phyloP scores from a whole-genome alignment of 2,888 invertebrate genomes.

The Salticus scenicus region DNA sequence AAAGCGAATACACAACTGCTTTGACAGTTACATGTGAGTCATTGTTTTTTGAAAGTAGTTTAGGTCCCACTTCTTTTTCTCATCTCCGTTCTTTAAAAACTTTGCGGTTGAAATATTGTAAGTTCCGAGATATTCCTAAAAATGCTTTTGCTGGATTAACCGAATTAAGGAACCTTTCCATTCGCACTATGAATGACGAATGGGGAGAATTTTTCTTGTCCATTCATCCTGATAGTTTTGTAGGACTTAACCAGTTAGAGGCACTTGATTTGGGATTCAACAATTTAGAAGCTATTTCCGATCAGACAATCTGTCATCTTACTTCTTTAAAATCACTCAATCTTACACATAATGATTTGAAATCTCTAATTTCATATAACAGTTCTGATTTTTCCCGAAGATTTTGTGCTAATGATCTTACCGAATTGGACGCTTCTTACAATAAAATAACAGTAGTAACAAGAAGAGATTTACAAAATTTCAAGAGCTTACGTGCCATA shows the following conservation, averaged over 20 bases:
- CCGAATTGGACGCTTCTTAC: constrained; percentile 82
- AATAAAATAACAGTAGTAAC: constrained; percentile 85
- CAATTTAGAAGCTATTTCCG: constrained; percentile 78
- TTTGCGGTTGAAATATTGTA: constrained; percentile 85
- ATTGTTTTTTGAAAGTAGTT: constrained; percentile 68
- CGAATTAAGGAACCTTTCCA: constrained; percentile 81
- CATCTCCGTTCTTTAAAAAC: constrained; percentile 84
- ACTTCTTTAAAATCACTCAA: constrained; percentile 80
- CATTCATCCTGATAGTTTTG: constrained; percentile 72
- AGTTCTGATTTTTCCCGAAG: constrained; percentile 74
- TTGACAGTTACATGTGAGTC: constrained; percentile 82
- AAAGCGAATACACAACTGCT: constrained; percentile 87
- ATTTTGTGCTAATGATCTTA: constrained; percentile 73
- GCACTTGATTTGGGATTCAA: constrained; percentile 72
- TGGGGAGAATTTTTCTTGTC: constrained; percentile 81
- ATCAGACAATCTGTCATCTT: constrained; percentile 80
- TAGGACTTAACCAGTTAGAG: constrained; percentile 71
- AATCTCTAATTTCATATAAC: constrained; percentile 83
- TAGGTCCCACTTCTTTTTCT: constrained; percentile 71
- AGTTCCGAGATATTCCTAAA: constrained; percentile 75
- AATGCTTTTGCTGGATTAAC: constrained; percentile 81
- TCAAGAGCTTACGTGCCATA: constrained; percentile 82
- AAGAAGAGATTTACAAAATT: constrained; percentile 83
- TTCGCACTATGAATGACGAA: constrained; percentile 86
- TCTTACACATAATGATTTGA: constrained; percentile 85